Evolutionary conservation across 2,888 invertebrate genomes (phyloP).

Genomic region (Petrophora chlorosata): DNA sequence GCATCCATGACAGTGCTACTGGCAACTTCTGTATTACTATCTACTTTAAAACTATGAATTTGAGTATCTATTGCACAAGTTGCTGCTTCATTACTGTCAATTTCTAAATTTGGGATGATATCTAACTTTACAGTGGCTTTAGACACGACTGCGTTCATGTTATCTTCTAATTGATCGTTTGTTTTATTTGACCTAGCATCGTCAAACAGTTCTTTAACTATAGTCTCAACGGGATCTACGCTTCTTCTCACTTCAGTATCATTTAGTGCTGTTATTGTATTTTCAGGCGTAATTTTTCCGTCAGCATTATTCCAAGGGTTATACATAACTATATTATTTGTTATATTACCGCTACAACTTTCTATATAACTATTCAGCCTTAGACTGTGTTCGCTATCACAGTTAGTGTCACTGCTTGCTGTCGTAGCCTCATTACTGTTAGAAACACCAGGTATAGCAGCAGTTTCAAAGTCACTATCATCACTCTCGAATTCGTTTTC

Average conservation of each 20-base stretch:
- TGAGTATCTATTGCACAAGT: neutral
- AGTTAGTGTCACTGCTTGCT: too few relatives aligned
- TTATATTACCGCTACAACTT: neutral
- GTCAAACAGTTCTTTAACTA: too few relatives aligned
- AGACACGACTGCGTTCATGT: too few relatives aligned
- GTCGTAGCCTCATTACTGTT: neutral
- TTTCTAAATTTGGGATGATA: neutral
- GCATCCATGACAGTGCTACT: neutral
- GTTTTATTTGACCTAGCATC: too few relatives aligned
- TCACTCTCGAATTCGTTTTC: constrained; percentile 15
- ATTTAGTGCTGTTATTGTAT: too few relatives aligned
- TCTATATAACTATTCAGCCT: neutral
- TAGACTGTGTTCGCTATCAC: too few relatives aligned
- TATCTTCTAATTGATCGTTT: too few relatives aligned
- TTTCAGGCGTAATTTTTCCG: too few relatives aligned
- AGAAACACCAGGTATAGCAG: neutral
- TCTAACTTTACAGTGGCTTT: too few relatives aligned
- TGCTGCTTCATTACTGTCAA: neutral
- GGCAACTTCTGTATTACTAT: neutral
- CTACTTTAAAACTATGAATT: neutral
- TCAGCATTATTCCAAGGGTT: neutral
- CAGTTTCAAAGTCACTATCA: constrained; percentile 1
- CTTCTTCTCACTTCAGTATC: too few relatives aligned
- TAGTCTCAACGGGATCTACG: too few relatives aligned
- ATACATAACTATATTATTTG: neutral